Percentiles rank a stretch among this genome's conserved stretches.
Conservation (phyloP, 1,140 invertebrate genomes). For the Kradibia gibbosae region DNA sequence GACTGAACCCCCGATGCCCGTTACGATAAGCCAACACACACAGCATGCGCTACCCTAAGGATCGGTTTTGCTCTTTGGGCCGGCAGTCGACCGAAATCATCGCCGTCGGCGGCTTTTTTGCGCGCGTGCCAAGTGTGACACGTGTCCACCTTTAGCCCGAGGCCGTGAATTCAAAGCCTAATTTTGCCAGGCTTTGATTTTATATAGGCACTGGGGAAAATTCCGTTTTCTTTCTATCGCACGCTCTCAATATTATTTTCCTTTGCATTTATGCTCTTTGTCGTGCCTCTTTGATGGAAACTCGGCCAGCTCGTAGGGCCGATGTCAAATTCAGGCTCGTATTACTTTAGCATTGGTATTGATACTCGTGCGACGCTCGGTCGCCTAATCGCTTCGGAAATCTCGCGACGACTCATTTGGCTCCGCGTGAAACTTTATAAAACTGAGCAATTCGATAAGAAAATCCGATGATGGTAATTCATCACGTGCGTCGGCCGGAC, state of each 20-base stretch:
- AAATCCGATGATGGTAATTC: background rate
- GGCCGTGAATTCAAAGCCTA: background rate
- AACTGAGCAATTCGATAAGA: slow-evolving; percentile 8
- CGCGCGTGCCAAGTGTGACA: background rate
- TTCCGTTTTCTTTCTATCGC: slow-evolving; percentile 17
- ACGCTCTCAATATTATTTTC: background rate
- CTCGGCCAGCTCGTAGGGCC: background rate
- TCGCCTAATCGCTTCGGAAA: background rate
- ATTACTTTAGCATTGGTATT: slow-evolving; percentile 1
- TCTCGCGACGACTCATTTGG: background rate
- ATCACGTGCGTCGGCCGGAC: background rate
- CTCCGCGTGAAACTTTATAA: background rate
- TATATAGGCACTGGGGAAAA: background rate
- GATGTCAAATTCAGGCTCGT: background rate
- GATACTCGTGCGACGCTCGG: background rate
- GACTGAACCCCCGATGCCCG: slow-evolving; percentile 75
- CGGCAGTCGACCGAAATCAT: background rate
- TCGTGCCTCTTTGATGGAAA: background rate
- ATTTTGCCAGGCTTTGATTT: slow-evolving; percentile 16
- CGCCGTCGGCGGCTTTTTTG: background rate
- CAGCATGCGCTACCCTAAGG: slow-evolving; percentile 68
- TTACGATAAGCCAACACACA: slow-evolving; percentile 69
- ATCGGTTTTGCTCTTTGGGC: slow-evolving; percentile 13
- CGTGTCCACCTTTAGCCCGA: background rate
- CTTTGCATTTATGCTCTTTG: background rate